Percentiles rank a stretch among this genome's conserved stretches.
phyloP scores from a whole-genome alignment of 2,797 vertebrate species.

The Sebastes trivittatus region DNA sequence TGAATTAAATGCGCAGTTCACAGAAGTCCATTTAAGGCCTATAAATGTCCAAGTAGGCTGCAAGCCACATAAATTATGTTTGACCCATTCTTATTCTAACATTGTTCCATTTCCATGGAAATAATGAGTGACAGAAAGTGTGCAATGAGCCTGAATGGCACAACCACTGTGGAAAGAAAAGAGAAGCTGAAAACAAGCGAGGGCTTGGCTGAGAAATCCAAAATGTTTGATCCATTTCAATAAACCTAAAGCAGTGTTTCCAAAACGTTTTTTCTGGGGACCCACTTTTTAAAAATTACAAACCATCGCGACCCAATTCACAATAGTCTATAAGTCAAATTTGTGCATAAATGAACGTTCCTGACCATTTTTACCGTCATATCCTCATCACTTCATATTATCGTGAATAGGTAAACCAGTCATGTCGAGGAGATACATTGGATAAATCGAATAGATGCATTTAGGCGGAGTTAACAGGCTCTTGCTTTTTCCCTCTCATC shows the following conservation, averaged over 20 bases:
- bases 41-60: conserved; percentile 51
- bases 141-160: not conserved
- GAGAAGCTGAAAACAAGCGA: not conserved
- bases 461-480: too few species aligned
- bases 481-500: too few species aligned
- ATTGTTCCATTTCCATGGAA: conserved; percentile 34
- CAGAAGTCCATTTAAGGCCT: conserved; percentile 49
- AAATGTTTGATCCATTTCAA: not conserved
- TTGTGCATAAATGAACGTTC: too few species aligned
- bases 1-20: conserved; percentile 50
- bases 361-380: too few species aligned
- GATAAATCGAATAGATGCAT: too few species aligned
- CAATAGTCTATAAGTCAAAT: not conserved
- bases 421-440: too few species aligned
- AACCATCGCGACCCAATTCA: not conserved
- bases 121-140: conserved; percentile 37
- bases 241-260: not conserved
- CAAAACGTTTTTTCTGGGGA: too few species aligned
- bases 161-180: not conserved
- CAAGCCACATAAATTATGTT: conserved; percentile 45
- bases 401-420: too few species aligned
- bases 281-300: too few species aligned
- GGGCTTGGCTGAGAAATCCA: not conserved
- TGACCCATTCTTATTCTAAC: conserved; percentile 48
- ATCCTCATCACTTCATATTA: too few species aligned